These are phyloP conservation scores for Polymixis lichenea DNA, from an alignment of 2,888 invertebrate genomes.

Conservation along the genomic window DNA sequence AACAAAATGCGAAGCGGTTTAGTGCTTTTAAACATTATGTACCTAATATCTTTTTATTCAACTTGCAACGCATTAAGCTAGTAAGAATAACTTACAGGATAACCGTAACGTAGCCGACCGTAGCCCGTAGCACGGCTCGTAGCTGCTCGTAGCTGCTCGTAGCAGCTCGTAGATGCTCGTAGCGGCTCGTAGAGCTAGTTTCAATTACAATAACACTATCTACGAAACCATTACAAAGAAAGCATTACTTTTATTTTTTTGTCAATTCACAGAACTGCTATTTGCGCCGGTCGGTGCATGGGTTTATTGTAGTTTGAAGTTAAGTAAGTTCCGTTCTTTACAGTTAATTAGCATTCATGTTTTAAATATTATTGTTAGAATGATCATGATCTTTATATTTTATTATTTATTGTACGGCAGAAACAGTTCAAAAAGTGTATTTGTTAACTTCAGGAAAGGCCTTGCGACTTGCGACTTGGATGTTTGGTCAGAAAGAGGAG, in stretches of 20 bases:
- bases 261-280: not conserved
- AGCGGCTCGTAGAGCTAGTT: slow-evolving; percentile 10
- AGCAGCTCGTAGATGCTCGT: slow-evolving; percentile 16
- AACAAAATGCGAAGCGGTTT: not conserved
- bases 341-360: not conserved
- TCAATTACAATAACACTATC: slow-evolving; percentile 31
- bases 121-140: slow-evolving; percentile 24
- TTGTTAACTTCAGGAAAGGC: not conserved
- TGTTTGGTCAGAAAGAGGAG: not conserved
- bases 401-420: not conserved
- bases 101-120: slow-evolving; percentile 19
- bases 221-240: slow-evolving; percentile 12
- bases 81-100: slow-evolving; percentile 19
- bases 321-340: not conserved
- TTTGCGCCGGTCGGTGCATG: not conserved
- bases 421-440: not conserved
- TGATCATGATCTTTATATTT: not conserved
- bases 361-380: not conserved
- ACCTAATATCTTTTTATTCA: not conserved
- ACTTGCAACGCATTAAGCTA: slow-evolving; percentile 8
- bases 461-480: no score
- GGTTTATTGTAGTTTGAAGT: not conserved
- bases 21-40: slow-evolving; percentile 4
- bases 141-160: slow-evolving; percentile 23
- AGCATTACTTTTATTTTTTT: not conserved